Conservation (phyloP, 2,113 vertebrate species). For the Microtus oregoni region DNA sequence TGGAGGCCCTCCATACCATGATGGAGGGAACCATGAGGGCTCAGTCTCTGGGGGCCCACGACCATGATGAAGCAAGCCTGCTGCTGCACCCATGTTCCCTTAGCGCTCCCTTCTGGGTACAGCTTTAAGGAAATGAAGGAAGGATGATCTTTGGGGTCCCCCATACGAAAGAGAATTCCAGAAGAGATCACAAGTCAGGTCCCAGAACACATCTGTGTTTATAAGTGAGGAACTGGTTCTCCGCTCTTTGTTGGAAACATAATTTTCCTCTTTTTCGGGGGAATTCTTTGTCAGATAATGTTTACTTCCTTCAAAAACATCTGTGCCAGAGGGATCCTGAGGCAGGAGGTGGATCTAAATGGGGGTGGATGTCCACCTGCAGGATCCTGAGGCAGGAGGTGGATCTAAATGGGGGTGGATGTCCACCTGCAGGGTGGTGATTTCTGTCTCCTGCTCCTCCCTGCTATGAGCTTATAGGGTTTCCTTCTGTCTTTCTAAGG, state of each 20-base stretch:
- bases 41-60: not conserved
- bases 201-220: fast-evolving
- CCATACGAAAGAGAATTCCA: slow-evolving; percentile 45
- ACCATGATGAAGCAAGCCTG: fast-evolving
- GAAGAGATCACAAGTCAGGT: not conserved
- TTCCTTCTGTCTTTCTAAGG: not conserved
- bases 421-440: not conserved
- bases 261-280: slow-evolving; percentile 21
- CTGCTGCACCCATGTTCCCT: fast-evolving
- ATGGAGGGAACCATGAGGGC: fast-evolving
- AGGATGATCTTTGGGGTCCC: not conserved
- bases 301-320: not conserved
- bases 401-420: not conserved
- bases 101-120: fast-evolving
- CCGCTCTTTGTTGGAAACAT: not conserved
- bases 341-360: slow-evolving; percentile 16
- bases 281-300: slow-evolving; percentile 65
- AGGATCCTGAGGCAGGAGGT: slow-evolving; percentile 46
- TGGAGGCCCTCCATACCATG: fast-evolving
- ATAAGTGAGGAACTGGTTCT: slow-evolving; percentile 55
- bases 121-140: not conserved
- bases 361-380: not conserved
- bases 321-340: slow-evolving; percentile 19
- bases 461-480: not conserved
- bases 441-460: not conserved